phyloP scores from a whole-genome alignment of 2,113 vertebrate genomes.

The Oncorhynchus kisutch region DNA sequence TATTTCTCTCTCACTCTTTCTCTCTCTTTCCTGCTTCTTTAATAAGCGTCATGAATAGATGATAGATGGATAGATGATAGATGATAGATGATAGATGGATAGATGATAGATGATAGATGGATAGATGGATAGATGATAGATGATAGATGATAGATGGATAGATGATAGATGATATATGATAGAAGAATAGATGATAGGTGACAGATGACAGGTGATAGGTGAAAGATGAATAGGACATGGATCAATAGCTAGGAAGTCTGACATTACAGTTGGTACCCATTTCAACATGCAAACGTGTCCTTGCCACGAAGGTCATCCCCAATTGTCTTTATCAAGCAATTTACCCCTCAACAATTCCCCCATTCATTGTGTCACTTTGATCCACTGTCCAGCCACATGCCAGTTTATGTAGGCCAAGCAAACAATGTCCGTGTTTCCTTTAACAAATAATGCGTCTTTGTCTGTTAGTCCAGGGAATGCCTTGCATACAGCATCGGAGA shows the following conservation, averaged over 20 bases:
- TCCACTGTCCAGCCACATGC: slow-evolving; percentile 12
- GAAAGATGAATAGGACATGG: not conserved
- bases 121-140: no score
- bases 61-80: no score
- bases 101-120: no score
- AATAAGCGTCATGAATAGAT: not conserved
- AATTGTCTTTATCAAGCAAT: not conserved
- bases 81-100: no score
- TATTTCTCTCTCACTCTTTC: not conserved
- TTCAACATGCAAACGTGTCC: not conserved
- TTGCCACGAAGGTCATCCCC: not conserved
- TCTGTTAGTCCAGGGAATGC: slow-evolving; percentile 1
- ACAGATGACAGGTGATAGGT: no score
- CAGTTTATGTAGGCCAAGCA: slow-evolving; percentile 34
- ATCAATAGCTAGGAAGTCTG: not conserved
- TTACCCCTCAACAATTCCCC: not conserved
- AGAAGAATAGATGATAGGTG: no score
- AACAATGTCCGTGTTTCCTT: slow-evolving; percentile 25
- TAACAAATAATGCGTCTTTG: slow-evolving; percentile 19
- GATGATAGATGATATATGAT: no score
- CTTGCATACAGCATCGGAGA: not conserved
- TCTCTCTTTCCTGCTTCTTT: slow-evolving; percentile 8
- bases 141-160: no score
- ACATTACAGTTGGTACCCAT: slow-evolving; percentile 4
- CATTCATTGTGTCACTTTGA: not conserved